A percentile compares a stretch with the other conserved stretches of the same genome.
Conservation (phyloP, 2,888 invertebrate genomes). For the Dynastes hyllus region DNA sequence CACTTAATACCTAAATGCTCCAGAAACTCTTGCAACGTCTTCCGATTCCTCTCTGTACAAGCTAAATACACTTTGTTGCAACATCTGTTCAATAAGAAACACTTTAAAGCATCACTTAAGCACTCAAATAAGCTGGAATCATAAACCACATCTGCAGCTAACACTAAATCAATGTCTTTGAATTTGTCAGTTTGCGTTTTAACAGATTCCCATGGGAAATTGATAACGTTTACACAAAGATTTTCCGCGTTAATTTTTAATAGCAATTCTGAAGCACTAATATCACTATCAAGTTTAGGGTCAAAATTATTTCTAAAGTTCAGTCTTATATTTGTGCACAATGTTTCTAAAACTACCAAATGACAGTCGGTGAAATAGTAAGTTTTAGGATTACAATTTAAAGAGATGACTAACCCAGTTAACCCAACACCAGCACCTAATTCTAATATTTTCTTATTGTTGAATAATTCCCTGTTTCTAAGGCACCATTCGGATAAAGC, state of each 20-base stretch:
- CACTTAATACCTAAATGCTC: conserved; percentile 58
- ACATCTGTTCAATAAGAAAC: conserved; percentile 66
- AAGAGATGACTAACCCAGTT: conserved; percentile 78
- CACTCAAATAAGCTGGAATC: conserved; percentile 74
- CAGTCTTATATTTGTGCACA: conserved; percentile 77
- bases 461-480: conserved; percentile 73
- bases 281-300: neutral
- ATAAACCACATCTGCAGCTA: conserved; percentile 78
- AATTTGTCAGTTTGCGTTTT: conserved; percentile 62
- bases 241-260: conserved; percentile 21
- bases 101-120: conserved; percentile 70
- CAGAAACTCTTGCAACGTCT: conserved; percentile 77
- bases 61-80: conserved; percentile 72
- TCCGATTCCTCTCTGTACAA: conserved; percentile 78
- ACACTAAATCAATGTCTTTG: conserved; percentile 70
- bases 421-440: conserved; percentile 86
- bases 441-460: conserved; percentile 78
- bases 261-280: neutral
- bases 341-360: conserved; percentile 76
- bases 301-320: conserved; percentile 68
- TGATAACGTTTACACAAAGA: conserved; percentile 63
- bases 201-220: conserved; percentile 74
- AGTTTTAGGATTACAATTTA: conserved; percentile 73
- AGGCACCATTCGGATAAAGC: conserved; percentile 83
- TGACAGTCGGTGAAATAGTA: conserved; percentile 83